Evolutionary conservation across 64 coral and sea anemone genomes (phyloP).

Genomic region (Cladopsammia gracilis): DNA sequence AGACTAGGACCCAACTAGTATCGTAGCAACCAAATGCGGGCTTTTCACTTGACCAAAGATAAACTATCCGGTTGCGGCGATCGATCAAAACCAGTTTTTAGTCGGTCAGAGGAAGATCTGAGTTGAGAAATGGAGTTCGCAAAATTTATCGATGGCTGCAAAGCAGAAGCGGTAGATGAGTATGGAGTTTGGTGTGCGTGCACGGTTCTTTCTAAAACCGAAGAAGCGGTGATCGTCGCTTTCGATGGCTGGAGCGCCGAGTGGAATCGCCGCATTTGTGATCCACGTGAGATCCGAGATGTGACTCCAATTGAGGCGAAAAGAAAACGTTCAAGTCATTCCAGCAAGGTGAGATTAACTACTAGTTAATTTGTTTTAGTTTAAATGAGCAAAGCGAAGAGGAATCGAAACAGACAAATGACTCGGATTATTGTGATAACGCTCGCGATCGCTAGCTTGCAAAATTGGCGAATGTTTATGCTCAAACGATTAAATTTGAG

Average conservation of each 20-base stretch:
- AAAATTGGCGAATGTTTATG: background rate
- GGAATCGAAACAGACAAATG: background rate
- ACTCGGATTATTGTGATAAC: conserved; percentile 1
- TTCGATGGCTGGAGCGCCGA: background rate
- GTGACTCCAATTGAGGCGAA: background rate
- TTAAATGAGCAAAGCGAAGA: conserved; percentile 2
- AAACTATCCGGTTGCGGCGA: background rate
- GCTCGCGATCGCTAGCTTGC: background rate
- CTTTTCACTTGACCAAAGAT: background rate
- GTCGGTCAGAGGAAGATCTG: background rate
- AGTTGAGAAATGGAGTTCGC: background rate
- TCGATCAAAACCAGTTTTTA: conserved; percentile 10
- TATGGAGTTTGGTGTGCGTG: background rate
- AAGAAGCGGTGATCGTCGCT: background rate
- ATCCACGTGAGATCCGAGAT: background rate
- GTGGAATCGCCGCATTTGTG: background rate
- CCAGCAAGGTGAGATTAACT: background rate
- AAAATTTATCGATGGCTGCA: background rate
- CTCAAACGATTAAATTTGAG: background rate
- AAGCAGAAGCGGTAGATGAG: background rate
- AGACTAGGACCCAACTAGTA: background rate
- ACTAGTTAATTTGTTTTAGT: conserved; percentile 3
- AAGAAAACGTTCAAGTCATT: background rate
- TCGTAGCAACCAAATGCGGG: conserved; percentile 16
- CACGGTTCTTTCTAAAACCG: background rate